These are phyloP conservation scores for Lomographa bimaculata DNA, from an alignment of 2,888 invertebrate genomes.

Conservation along the genomic window DNA sequence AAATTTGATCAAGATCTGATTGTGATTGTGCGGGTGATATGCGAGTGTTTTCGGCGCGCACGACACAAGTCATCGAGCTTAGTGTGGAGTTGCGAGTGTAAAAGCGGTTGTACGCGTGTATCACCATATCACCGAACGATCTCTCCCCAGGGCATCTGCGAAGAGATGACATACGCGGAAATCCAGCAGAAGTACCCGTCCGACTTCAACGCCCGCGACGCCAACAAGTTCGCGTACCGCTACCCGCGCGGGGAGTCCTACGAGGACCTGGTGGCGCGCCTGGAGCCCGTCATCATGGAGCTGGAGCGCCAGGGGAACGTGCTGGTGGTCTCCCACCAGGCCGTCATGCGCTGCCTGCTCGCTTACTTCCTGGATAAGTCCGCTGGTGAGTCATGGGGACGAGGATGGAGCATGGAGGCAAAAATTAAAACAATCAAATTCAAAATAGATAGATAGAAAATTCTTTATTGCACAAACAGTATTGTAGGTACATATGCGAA, in stretches of 20 bases:
- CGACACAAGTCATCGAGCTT: no score
- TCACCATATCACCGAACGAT: no score
- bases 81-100: no score
- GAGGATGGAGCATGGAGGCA: no score
- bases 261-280: conserved; percentile 97
- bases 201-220: conserved; percentile 97
- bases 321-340: conserved; percentile 98
- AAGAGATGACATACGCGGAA: conserved; percentile 99
- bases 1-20: no score
- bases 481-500: no score
- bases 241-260: conserved; percentile 96
- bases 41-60: no score
- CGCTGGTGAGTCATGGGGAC: conserved; percentile 86
- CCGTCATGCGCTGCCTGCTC: conserved; percentile 96
- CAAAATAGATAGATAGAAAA: no score
- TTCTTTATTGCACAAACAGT: no score
- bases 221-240: conserved; percentile 98
- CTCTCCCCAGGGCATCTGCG: conserved; percentile 99
- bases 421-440: no score
- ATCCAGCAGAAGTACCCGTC: conserved; percentile 96
- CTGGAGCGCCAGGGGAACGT: conserved; percentile 98
- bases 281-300: conserved; percentile 99
- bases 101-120: conserved; percentile 1
- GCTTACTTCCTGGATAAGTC: conserved; percentile 99
- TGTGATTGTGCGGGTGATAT: no score